phyloP scores from a whole-genome alignment of 2,888 invertebrate genomes.

The Caenorhabditis virilis region DNA sequence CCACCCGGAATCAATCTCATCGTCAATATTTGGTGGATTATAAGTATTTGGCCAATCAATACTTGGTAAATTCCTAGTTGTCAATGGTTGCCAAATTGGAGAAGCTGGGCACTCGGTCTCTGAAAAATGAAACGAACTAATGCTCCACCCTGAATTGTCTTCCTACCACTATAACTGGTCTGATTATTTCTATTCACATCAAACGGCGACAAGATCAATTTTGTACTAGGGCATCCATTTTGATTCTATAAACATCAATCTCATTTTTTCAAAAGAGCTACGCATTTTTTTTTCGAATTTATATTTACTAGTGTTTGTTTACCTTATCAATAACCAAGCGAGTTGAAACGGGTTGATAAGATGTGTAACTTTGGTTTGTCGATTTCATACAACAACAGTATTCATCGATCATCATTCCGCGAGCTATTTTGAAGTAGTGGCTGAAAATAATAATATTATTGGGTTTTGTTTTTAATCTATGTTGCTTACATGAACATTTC shows the following conservation, averaged over 20 bases:
- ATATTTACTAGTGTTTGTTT: background rate
- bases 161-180: conserved; percentile 29
- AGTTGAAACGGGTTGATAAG: conserved; percentile 40
- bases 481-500: conserved; percentile 54
- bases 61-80: conserved; percentile 44
- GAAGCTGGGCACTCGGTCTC: conserved; percentile 33
- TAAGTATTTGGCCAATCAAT: conserved; percentile 46
- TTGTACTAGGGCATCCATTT: conserved; percentile 19
- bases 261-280: background rate
- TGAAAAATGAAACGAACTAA: conserved; percentile 1
- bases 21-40: conserved; percentile 45
- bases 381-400: conserved; percentile 34
- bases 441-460: conserved; percentile 12
- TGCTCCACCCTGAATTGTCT: background rate
- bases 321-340: conserved; percentile 32
- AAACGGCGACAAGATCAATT: conserved; percentile 26
- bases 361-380: conserved; percentile 12
- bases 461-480: background rate
- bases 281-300: background rate
- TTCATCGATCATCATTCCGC: conserved; percentile 21
- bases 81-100: conserved; percentile 56
- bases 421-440: conserved; percentile 20
- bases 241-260: conserved; percentile 8
- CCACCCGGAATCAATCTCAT: conserved; percentile 55
- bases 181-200: conserved; percentile 23